Evolutionary conservation across 2,113 vertebrate species (phyloP).

Genomic region (Panthera tigris): DNA sequence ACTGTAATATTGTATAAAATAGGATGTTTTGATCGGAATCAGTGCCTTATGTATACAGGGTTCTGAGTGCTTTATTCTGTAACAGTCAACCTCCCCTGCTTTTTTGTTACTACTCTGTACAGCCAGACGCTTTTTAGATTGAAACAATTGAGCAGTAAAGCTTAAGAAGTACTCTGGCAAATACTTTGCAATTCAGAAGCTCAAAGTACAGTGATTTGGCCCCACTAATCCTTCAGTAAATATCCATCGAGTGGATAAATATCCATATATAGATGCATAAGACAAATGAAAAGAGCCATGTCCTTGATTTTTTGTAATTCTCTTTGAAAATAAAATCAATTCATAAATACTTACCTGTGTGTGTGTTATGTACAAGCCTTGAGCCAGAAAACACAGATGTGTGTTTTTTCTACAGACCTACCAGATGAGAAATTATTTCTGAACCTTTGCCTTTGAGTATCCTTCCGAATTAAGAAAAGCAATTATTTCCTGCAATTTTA

Average conservation of each 20-base stretch:
- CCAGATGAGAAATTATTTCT: conserved; percentile 19
- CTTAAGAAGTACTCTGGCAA: neutral
- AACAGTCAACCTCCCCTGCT: neutral
- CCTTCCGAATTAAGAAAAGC: conserved; percentile 51
- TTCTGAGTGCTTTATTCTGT: neutral
- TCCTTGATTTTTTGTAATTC: neutral
- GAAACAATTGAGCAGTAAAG: neutral
- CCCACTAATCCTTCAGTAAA: neutral
- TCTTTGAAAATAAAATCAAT: conserved; percentile 17
- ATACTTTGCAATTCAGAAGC: neutral
- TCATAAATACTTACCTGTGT: neutral
- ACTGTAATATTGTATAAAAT: neutral
- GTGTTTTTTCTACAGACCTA: neutral
- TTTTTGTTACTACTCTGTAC: neutral
- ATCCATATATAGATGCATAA: neutral
- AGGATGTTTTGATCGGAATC: neutral
- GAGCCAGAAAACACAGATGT: conserved; percentile 22
- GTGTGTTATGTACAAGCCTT: neutral
- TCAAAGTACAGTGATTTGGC: neutral
- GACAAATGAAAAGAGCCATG: neutral
- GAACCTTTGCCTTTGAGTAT: neutral
- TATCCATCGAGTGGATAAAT: neutral
- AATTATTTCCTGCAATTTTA: neutral
- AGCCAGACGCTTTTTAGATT: neutral
- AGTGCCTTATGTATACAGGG: neutral